phyloP scores from a whole-genome alignment of 2,113 vertebrate species.

The Eretmochelys imbricata region DNA sequence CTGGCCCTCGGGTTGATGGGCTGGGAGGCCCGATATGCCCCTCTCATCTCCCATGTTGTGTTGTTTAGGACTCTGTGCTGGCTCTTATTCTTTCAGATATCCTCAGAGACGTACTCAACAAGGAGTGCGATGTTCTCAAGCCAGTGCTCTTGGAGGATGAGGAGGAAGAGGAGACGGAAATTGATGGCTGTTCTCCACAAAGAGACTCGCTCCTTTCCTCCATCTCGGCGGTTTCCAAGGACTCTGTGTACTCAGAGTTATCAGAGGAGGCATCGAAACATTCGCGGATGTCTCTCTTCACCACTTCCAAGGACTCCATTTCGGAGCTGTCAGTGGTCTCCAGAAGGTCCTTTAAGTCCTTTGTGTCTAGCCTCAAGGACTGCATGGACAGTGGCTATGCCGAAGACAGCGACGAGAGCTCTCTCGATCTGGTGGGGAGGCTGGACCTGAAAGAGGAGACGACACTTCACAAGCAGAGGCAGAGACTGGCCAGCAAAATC shows the following conservation, averaged over 20 bases:
- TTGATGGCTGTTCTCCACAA: not conserved
- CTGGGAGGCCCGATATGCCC: not conserved
- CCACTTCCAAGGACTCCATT: slow-evolving; percentile 86
- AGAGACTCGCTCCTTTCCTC: slow-evolving; percentile 80
- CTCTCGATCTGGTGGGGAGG: slow-evolving; percentile 47
- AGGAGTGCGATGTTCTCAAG: slow-evolving; percentile 77
- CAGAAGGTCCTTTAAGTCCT: slow-evolving; percentile 82
- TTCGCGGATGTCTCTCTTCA: slow-evolving; percentile 63
- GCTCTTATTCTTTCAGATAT: slow-evolving; percentile 80
- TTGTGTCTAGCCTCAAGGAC: slow-evolving; percentile 87
- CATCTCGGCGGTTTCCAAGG: slow-evolving; percentile 77
- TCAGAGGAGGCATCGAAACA: slow-evolving; percentile 72
- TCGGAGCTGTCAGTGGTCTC: slow-evolving; percentile 84
- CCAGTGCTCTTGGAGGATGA: slow-evolving; percentile 70
- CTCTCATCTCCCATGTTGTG: rapidly evolving
- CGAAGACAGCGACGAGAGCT: slow-evolving; percentile 88
- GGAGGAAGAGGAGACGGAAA: slow-evolving; percentile 79
- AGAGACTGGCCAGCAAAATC: slow-evolving; percentile 84
- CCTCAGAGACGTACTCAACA: slow-evolving; percentile 87
- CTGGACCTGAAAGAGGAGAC: slow-evolving; percentile 57
- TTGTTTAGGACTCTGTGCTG: rapidly evolving
- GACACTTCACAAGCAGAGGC: slow-evolving; percentile 43
- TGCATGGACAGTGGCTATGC: slow-evolving; percentile 91
- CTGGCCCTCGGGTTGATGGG: rapidly evolving
- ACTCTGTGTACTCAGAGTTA: slow-evolving; percentile 73